Evolutionary conservation across 1,140 invertebrate genomes (phyloP), one percentile per base, ranked within the genome.

Genomic region (Habropoda laboriosa): DNA sequence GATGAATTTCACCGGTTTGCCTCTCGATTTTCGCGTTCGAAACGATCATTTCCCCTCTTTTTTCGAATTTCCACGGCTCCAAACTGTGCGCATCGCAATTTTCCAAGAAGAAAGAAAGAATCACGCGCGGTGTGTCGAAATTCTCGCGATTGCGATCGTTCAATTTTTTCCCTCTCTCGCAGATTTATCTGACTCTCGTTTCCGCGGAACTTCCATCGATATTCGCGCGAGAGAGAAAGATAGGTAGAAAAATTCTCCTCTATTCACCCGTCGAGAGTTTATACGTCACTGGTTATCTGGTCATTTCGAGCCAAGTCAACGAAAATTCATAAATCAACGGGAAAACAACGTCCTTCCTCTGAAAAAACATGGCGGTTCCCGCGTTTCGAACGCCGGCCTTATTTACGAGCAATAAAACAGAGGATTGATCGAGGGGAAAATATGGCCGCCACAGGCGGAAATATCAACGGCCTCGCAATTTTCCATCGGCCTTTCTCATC

Each of bases 251-350:
- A 66, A 21, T 32, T 18, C 40, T 8, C 53, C 6, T 38, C 47
- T 21, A 35, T 66, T 27, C 24, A 38, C 16, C 55, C 51, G 53
- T 77, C 57, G 42, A 16, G 42, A 16, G 30, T 70, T 64, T 42
- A 75, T 55, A 45, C 61, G 61, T 47, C 32, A 30, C 53, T n/a
- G 40, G 74, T 70, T 77, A 70, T 55, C 27, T n/a, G 3, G 38
- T 5, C 24, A 12, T 75, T 66, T 38, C 60, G n/a, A 32, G 45
- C 16, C 27, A 35, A 32, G 68, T 64, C 58, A 42, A 66, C 74
- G 51, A 70, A 58, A 77, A 77, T 70, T 60, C 74, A 70, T 77
- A 70, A 77, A 77, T 77, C 74, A 77, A n/a, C n/a, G n/a, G n/a
- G n/a, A n/a, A n/a, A n/a, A n/a, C n/a, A n/a, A n/a, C 24, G 60